Base-by-base conservation (phyloP, 2,797 vertebrate species). In the Helarctos malayanus region DNA sequence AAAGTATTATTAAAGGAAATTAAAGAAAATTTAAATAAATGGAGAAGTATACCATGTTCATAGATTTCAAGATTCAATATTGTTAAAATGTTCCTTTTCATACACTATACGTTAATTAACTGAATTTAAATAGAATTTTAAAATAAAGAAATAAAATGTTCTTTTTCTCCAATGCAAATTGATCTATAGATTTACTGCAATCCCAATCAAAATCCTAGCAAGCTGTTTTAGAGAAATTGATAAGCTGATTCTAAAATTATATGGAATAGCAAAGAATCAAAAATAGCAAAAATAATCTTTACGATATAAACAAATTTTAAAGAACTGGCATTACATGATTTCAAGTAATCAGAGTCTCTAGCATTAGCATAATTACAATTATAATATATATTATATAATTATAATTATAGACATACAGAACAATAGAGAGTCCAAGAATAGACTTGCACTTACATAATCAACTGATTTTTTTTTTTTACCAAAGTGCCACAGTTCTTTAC, bases 191-290 rank as follows among this genome's bases (percentile, higher is more conserved):
- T 68, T 75, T 81, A 82, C 81, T 57, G n/a, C 11, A 90, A 54
- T 45, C 47, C 38, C 29, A 13, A 73, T 85, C 38, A 96, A 89
- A 56, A 57, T 65, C 25, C 41, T 73, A 65, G 32, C 63, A 84
- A 56, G 32, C 16, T 80, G 8, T 80, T 79, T 95, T 73, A 3
- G n/a, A 85, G 38, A 92, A 95, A 89, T 27, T 65, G 9, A 16
- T 52, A 92, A 84, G 32, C 29, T 92, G 57, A 92, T 94, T 94
- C 79, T 56, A 84, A 92, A 96, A 89, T 35, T 57, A 84, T 57
- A 65, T 57, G 38, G 15, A 56, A 84, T 92, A 92, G 15, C 18
- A 49, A 83, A 52, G 73, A 92, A 79, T 84, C 15, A 65, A 76
- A 89, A 84, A 57, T 61, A n/a, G 57, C n/a, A 82, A 73, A 79